Base-by-base conservation (phyloP, 2,888 invertebrate genomes). In the Dolichopus griseipennis region DNA sequence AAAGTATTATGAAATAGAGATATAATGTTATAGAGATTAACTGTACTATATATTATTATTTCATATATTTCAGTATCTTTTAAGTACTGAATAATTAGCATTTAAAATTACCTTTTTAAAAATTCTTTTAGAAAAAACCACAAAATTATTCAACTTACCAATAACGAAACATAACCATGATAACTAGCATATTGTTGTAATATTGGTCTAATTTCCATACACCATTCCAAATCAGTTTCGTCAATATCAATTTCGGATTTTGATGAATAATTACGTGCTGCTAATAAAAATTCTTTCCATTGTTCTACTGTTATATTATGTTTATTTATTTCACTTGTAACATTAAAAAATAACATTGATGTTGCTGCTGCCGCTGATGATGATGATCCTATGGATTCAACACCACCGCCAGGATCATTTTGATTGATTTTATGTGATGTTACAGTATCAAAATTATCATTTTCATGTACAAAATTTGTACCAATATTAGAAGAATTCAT, bases 111-210 rank as follows among this genome's bases (percentile, higher is more conserved):
- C n/a, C n/a, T n/a, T n/a, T n/a, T n/a, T n/a, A n/a, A n/a, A n/a
- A n/a, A n/a, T n/a, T n/a, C n/a, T n/a, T n/a, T n/a, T n/a, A n/a
- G n/a, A n/a, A n/a, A n/a, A n/a, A n/a, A n/a, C n/a, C n/a, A n/a
- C n/a, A n/a, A n/a, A n/a, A n/a, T n/a, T n/a, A n/a, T n/a, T n/a
- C n/a, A 75, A 83, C 86, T 85, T 76, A 95, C 92, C 73, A 90
- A 83, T 18, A 95, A 83, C 67, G 93, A 90, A 71, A 92, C 85
- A 78, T 92, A 93, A 70, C 93, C 93, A 78, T 96, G 95, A 70
- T 89, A 85, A 66, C 52, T 52, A 12, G 9, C 52, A 52, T 52
- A 52, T 18, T 52, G 15, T n/a, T 52, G 3, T 52, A 52, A 52
- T 18, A 15, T 52, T 52, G 52, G 52, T 52, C 52, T 52, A 12